Evolutionary conservation across 1,140 invertebrate genomes (phyloP), one percentile per base, ranked within the genome.

Genomic region (Antheraea pernyi): DNA sequence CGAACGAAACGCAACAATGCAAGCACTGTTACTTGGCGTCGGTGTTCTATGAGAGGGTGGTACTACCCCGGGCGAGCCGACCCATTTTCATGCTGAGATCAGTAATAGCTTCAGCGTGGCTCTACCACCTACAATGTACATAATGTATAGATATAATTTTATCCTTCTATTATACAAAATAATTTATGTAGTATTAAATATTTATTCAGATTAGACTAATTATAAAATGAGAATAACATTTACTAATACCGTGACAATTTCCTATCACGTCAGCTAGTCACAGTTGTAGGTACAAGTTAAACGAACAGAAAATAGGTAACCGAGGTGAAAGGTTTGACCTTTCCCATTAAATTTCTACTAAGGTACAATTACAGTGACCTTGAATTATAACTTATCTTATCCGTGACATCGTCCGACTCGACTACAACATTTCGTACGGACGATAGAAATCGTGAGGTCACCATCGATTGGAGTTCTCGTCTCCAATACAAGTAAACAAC

Each of bases 361-460:
- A 16, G 46, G 46, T 53, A 53, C 46, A 53, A 53, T 53, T 53
- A 53, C 46, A 53, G 46, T 53, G 46, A 53, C 46, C 46, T 53
- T 53, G 46, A 53, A 53, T 53, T 53, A 53, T 53, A 53, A 53
- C 4, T 53, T 53, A 48, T 48, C 46, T 48, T 48, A 53, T 53
- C 46, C 46, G 46, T 16, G 46, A 53, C 46, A 53, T 53, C 46
- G 46, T 53, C 13, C 13, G 46, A 53, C 13, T 16, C 5, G 46
- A 16, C 16, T 53, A n/a, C 16, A 53, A 53, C 46, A 53, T 53
- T 53, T 53, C 13, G 46, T 53, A 53, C 16, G 6, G 46, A 53
- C 46, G 11, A 53, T 53, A 53, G 46, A 53, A 53, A 53, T 53
- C 46, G 46, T 53, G 46, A 53, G 46, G 46, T 53, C 46, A 53